Evolutionary conservation across 2,888 invertebrate species (phyloP).

Genomic region (Gymnocheta viridis): DNA sequence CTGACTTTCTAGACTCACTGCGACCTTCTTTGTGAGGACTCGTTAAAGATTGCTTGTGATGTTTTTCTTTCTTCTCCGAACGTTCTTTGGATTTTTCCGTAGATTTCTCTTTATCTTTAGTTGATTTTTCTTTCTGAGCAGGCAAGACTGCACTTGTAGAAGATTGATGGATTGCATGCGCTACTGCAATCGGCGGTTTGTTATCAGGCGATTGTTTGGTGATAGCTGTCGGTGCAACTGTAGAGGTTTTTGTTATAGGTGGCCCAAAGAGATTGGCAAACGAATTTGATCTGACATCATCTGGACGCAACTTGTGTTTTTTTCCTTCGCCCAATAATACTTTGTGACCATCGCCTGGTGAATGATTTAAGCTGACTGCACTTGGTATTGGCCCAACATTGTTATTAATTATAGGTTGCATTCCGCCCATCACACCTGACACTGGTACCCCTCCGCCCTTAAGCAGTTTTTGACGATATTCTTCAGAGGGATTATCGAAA

Average conservation of each 20-base stretch:
- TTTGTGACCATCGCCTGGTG: slow-evolving; percentile 27
- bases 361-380: slow-evolving; percentile 29
- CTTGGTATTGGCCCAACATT: slow-evolving; percentile 68
- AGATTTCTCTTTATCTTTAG: slow-evolving; percentile 78
- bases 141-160: slow-evolving; percentile 11
- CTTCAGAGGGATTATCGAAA: slow-evolving; percentile 93
- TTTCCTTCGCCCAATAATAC: slow-evolving; percentile 78
- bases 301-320: slow-evolving; percentile 85
- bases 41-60: slow-evolving; percentile 80
- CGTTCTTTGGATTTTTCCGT: slow-evolving; percentile 82
- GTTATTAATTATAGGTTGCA: slow-evolving; percentile 59
- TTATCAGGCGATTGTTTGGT: slow-evolving; percentile 62
- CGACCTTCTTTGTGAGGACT: slow-evolving; percentile 84
- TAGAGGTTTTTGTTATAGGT: slow-evolving; percentile 88
- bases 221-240: slow-evolving; percentile 36
- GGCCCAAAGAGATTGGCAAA: slow-evolving; percentile 92
- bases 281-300: slow-evolving; percentile 84
- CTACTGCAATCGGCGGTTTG: not conserved
- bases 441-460: slow-evolving; percentile 90
- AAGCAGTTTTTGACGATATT: slow-evolving; percentile 92
- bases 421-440: slow-evolving; percentile 71
- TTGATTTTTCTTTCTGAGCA: slow-evolving; percentile 74
- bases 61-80: slow-evolving; percentile 84
- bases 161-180: slow-evolving; percentile 8
- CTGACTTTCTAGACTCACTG: slow-evolving; percentile 80